Evolutionary conservation across 2,113 vertebrate species (phyloP).

Genomic region (Octodon degus): DNA sequence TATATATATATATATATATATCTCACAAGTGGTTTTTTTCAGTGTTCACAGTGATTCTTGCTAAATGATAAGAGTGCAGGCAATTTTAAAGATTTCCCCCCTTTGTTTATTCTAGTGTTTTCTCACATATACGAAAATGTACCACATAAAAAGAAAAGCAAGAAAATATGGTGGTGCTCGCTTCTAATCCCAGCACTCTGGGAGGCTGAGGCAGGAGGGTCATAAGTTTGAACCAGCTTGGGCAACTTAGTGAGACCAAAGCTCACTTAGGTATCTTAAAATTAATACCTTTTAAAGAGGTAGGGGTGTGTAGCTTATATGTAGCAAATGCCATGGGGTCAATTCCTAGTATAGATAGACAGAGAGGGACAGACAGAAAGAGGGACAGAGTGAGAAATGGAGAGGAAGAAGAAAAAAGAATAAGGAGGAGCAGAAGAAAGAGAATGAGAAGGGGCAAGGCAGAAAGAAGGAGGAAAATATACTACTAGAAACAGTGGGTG

Average conservation of each 20-base stretch:
- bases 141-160: not conserved
- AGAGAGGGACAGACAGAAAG: not conserved
- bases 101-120: conserved; percentile 69
- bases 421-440: too few species aligned
- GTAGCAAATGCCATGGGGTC: not conserved
- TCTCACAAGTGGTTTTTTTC: conserved; percentile 1
- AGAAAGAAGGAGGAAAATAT: not conserved
- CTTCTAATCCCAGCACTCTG: not conserved
- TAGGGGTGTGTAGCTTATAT: not conserved
- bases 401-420: not conserved
- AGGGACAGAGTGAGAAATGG: not conserved
- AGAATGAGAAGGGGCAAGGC: not conserved
- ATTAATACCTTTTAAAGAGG: not conserved
- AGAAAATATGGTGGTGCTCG: not conserved
- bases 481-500: not conserved
- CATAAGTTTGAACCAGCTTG: not conserved
- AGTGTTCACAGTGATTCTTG: conserved; percentile 40
- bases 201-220: not conserved
- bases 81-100: conserved; percentile 18
- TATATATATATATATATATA: too few species aligned
- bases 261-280: not conserved
- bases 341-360: not conserved
- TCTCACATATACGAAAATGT: conserved; percentile 48
- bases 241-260: not conserved
- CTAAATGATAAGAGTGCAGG: conserved; percentile 48